Conservation (phyloP, 1,140 invertebrate species). For the Leguminivora glycinivorella region DNA sequence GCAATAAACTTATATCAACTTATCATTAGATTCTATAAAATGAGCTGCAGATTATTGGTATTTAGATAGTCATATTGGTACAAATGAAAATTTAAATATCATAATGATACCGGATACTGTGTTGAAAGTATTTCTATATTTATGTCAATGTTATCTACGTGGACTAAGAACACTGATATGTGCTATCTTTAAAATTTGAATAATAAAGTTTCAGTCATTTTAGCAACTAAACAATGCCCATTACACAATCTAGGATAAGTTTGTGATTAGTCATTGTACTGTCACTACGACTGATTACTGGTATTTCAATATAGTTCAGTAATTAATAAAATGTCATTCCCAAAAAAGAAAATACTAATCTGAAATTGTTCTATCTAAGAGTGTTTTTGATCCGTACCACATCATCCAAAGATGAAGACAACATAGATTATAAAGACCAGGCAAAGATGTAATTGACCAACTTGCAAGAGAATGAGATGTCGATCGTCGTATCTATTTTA, state of each 20-base stretch:
- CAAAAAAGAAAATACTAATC: too few species aligned
- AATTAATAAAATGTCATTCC: too few species aligned
- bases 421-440: too few species aligned
- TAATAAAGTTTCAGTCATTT: background rate
- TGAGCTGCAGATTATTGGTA: background rate
- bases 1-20: background rate
- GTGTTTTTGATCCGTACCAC: too few species aligned
- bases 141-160: background rate
- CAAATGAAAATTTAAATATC: background rate
- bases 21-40: background rate
- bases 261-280: too few species aligned
- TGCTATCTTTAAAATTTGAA: background rate
- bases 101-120: background rate
- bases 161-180: background rate
- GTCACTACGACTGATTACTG: too few species aligned
- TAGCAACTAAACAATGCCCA: too few species aligned
- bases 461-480: background rate
- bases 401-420: too few species aligned
- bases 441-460: background rate
- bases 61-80: background rate
- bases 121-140: background rate
- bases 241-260: too few species aligned
- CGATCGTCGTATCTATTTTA: conserved; percentile 44
- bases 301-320: too few species aligned
- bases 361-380: too few species aligned